Percentiles rank a stretch among this genome's conserved stretches.
phyloP scores from a whole-genome alignment of 2,113 vertebrate species.

The Campylorhamphus procurvoides region DNA sequence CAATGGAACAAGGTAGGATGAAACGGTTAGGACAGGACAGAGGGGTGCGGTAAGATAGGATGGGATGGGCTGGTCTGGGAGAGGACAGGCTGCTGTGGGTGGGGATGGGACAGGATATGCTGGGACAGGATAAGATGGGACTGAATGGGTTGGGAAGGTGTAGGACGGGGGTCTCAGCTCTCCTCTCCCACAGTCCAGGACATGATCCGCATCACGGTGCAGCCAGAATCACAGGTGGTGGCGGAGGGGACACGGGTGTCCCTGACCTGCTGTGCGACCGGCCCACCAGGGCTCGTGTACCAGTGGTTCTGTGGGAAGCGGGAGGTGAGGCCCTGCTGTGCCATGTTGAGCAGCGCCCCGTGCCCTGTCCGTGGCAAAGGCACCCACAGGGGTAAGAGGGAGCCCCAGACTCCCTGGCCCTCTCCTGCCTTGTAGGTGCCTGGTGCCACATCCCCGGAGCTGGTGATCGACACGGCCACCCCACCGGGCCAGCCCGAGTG shows the following conservation, averaged over 20 bases:
- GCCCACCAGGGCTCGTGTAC: slow-evolving; percentile 74
- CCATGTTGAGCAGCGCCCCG: accelerated
- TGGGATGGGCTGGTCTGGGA: too few species aligned
- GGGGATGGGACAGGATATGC: background rate
- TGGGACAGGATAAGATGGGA: too few species aligned
- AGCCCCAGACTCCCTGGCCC: background rate
- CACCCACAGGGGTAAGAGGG: accelerated
- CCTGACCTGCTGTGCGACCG: slow-evolving; percentile 73
- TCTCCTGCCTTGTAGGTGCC: slow-evolving; percentile 62
- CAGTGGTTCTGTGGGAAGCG: slow-evolving; percentile 85
- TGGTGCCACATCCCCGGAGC: slow-evolving; percentile 66
- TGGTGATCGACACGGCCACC: slow-evolving; percentile 64
- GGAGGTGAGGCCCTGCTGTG: slow-evolving; percentile 68
- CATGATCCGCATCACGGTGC: slow-evolving; percentile 73
- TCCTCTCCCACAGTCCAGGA: slow-evolving; percentile 55
- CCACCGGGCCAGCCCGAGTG: slow-evolving; percentile 15
- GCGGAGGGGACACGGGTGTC: slow-evolving; percentile 58
- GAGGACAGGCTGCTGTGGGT: too few species aligned
- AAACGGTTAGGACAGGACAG: too few species aligned
- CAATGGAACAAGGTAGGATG: too few species aligned
- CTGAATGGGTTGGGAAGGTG: background rate
- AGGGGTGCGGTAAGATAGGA: background rate
- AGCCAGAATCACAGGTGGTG: slow-evolving; percentile 74
- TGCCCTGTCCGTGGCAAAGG: accelerated
- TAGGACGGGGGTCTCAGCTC: accelerated